These are phyloP conservation scores for Actenoides hombroni DNA, from an alignment of 2,113 vertebrate genomes.

Conservation along the genomic window DNA sequence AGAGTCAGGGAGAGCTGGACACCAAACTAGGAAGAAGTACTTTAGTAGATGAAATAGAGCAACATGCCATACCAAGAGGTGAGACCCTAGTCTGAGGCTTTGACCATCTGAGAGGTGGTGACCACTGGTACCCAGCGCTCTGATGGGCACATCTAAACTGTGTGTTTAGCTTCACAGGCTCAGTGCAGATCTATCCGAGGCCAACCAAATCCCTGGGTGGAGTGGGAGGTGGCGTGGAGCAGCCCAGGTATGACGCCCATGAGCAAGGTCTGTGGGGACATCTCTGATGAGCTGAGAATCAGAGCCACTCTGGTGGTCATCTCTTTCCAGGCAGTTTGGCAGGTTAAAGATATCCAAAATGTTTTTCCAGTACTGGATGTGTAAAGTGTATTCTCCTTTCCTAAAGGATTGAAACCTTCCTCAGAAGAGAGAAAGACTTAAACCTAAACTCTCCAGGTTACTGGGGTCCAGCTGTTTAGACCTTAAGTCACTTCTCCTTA, in stretches of 20 bases:
- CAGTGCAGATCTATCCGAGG: not conserved
- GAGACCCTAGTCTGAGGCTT: not conserved
- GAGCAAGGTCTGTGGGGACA: not conserved
- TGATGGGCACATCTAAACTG: not conserved
- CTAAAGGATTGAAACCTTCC: not conserved
- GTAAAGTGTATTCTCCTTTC: not conserved
- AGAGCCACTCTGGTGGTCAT: not conserved
- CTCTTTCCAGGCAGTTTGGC: not conserved
- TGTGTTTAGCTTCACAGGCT: not conserved
- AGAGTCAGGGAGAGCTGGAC: not conserved
- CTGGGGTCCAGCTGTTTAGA: not conserved
- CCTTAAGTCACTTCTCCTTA: not conserved
- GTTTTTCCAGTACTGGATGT: not conserved
- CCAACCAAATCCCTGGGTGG: not conserved
- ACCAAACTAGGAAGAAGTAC: not conserved
- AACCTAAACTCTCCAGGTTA: not conserved
- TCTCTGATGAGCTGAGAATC: not conserved
- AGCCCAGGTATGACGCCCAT: not conserved
- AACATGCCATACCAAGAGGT: rapidly evolving
- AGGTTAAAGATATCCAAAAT: not conserved
- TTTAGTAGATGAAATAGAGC: not conserved
- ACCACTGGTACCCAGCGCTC: no score
- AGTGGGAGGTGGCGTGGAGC: rapidly evolving
- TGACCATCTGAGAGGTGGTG: not conserved
- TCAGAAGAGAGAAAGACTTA: not conserved